A percentile compares a stretch with the other conserved stretches of the same genome.
phyloP scores from a whole-genome alignment of 1,140 invertebrate species.

The Himalopsyche phryganea region DNA sequence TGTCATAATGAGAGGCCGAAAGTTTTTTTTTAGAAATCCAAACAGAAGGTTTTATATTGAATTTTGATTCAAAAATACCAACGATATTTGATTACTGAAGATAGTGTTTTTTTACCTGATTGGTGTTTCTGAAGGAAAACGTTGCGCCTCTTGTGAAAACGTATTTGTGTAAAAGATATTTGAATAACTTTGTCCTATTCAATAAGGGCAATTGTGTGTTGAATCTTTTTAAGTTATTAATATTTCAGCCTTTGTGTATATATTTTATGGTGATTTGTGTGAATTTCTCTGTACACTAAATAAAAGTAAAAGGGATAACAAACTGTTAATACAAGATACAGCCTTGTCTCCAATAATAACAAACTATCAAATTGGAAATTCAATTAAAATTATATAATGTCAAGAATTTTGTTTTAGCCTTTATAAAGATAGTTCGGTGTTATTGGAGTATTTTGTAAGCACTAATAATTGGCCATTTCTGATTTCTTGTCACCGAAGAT shows the following conservation, averaged over 20 bases:
- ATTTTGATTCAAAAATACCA: too few species aligned
- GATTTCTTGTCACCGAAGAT: too few species aligned
- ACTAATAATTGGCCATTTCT: constrained; percentile 15
- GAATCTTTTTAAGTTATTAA: constrained; percentile 6
- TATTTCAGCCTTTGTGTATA: constrained; percentile 26
- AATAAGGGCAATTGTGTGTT: constrained; percentile 19
- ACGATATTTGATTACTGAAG: too few species aligned
- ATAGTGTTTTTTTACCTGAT: too few species aligned
- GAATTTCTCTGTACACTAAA: constrained; percentile 20
- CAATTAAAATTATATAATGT: too few species aligned
- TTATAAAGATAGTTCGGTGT: constrained; percentile 8
- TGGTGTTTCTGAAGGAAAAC: constrained; percentile 37
- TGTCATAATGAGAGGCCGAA: neutral
- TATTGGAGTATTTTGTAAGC: constrained; percentile 7
- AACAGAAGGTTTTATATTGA: too few species aligned
- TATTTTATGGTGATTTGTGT: constrained; percentile 33
- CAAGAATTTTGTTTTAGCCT: neutral
- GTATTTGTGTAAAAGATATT: too few species aligned
- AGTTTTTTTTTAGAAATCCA: neutral
- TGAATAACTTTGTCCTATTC: too few species aligned
- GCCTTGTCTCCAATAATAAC: constrained; percentile 34
- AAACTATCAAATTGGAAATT: neutral
- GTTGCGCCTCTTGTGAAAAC: too few species aligned
- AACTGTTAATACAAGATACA: constrained; percentile 56
- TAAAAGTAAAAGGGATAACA: constrained; percentile 28